These are phyloP conservation scores for Melanerpes aurifrons DNA, from an alignment of 2,113 vertebrate species.

Conservation along the genomic window DNA sequence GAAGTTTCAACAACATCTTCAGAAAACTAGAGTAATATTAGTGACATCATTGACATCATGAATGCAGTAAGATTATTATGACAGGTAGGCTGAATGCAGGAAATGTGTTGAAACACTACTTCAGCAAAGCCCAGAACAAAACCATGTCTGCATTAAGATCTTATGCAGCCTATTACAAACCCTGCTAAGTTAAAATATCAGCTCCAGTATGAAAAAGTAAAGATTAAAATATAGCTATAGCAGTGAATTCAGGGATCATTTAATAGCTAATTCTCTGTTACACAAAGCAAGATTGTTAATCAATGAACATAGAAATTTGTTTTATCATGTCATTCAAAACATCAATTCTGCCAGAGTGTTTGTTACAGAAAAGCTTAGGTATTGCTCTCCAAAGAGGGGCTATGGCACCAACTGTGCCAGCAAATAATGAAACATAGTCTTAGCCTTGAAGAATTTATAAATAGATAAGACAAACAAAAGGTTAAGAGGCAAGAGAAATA, in stretches of 20 bases:
- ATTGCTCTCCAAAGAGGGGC: neutral
- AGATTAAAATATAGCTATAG: neutral
- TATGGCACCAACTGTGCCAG: neutral
- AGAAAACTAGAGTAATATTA: neutral
- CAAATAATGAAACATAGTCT: neutral
- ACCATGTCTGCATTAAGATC: neutral
- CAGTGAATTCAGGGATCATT: neutral
- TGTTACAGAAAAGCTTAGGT: neutral
- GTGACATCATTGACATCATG: neutral
- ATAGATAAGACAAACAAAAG: neutral
- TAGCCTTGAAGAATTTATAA: neutral
- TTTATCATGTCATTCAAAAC: neutral
- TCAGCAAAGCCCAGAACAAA: neutral
- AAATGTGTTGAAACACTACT: neutral
- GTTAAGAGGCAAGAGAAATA: neutral
- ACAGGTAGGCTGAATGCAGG: neutral
- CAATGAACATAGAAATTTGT: neutral
- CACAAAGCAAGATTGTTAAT: neutral
- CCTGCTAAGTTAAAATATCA: neutral
- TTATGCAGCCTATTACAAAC: neutral
- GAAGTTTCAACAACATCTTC: neutral
- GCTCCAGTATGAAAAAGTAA: neutral
- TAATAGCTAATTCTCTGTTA: neutral
- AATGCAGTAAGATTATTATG: neutral
- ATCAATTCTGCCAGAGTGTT: neutral